Evolutionary conservation across 2,888 invertebrate genomes (phyloP).

Genomic region (Listrodromus nycthemerus): DNA sequence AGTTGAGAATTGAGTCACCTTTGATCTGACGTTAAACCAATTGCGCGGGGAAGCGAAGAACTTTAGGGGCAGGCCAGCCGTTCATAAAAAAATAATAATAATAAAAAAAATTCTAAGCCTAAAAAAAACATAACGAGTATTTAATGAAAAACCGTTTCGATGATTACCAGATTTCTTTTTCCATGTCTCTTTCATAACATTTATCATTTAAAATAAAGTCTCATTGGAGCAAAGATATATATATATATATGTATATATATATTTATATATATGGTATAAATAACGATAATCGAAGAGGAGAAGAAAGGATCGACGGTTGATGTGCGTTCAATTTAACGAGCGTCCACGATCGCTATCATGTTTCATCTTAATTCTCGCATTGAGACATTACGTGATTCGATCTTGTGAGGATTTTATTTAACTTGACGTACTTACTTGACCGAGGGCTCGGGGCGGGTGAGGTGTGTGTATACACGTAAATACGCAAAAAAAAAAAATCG

Average conservation of each 20-base stretch:
- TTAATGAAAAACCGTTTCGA: slow-evolving; percentile 46
- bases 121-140: slow-evolving; percentile 58
- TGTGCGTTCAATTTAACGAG: slow-evolving; percentile 73
- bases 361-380: slow-evolving; percentile 57
- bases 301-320: slow-evolving; percentile 70
- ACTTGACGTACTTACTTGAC: slow-evolving; percentile 57
- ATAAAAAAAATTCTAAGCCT: slow-evolving; percentile 61
- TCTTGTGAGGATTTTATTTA: slow-evolving; percentile 28
- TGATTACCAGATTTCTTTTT: slow-evolving; percentile 44
- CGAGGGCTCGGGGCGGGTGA: slow-evolving; percentile 64
- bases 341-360: slow-evolving; percentile 73
- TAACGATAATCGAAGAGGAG: slow-evolving; percentile 71
- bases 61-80: slow-evolving; percentile 83
- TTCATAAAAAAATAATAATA: slow-evolving; percentile 69
- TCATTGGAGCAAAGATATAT: slow-evolving; percentile 46
- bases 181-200: slow-evolving; percentile 60
- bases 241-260: slow-evolving; percentile 49
- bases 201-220: slow-evolving; percentile 60
- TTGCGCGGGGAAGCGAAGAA: slow-evolving; percentile 84
- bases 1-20: slow-evolving; percentile 84
- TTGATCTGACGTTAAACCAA: slow-evolving; percentile 81
- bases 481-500: slow-evolving; percentile 14
- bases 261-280: slow-evolving; percentile 48
- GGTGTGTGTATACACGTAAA: slow-evolving; percentile 70
- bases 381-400: slow-evolving; percentile 36